These are phyloP conservation scores for Sigmodon hispidus DNA, from an alignment of 2,113 vertebrate genomes.

Conservation along the genomic window DNA sequence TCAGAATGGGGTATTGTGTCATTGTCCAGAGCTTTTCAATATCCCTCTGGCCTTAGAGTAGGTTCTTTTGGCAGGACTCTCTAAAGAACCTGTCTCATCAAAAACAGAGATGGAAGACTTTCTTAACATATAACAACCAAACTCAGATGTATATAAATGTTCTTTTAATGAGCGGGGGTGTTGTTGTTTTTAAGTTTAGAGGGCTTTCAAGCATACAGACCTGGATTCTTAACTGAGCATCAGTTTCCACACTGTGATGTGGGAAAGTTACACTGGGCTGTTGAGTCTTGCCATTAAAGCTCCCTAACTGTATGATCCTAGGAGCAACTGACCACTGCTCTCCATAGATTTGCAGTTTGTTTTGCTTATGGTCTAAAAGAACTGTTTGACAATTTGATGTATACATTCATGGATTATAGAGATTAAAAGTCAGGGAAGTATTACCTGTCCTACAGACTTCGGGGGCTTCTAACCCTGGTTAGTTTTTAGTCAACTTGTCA, in stretches of 20 bases:
- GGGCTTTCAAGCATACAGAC: background rate
- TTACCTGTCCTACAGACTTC: background rate
- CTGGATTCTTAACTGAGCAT: background rate
- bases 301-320: background rate
- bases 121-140: background rate
- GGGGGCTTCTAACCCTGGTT: background rate
- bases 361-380: background rate
- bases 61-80: background rate
- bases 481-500: background rate
- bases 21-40: background rate
- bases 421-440: background rate
- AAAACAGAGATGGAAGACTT: background rate
- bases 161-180: background rate
- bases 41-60: background rate
- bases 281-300: background rate
- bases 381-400: background rate
- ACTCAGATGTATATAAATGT: background rate
- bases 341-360: background rate
- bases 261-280: background rate
- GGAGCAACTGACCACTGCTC: background rate
- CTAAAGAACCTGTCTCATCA: background rate
- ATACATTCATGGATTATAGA: background rate
- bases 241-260: background rate
- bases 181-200: background rate
- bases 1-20: background rate